A percentile compares a stretch with the other conserved stretches of the same genome.
Evolutionary conservation across 2,888 invertebrate genomes (phyloP).

Genomic region (Sphaerophoria taeniata): DNA sequence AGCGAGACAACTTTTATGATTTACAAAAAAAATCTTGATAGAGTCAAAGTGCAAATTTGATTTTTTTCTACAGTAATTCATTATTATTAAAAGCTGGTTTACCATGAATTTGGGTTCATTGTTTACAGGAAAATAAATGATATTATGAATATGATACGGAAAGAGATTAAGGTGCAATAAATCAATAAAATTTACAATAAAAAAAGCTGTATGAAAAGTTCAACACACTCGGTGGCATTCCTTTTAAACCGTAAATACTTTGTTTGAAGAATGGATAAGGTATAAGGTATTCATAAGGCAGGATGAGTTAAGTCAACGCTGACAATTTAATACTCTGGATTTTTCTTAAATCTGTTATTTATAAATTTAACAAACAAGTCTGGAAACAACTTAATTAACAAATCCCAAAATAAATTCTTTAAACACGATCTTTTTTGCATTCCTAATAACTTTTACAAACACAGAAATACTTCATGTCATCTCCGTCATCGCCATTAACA

Average conservation of each 20-base stretch:
- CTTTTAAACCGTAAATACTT: no score
- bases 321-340: no score
- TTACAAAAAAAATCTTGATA: no score
- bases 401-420: background rate
- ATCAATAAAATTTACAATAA: no score
- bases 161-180: background rate
- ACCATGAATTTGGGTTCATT: background rate
- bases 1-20: conserved; percentile 1
- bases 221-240: no score
- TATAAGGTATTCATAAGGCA: no score
- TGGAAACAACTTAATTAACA: background rate
- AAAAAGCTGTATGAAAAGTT: no score
- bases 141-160: background rate
- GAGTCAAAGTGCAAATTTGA: no score
- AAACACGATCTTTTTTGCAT: background rate
- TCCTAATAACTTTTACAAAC: conserved; percentile 29
- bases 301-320: no score
- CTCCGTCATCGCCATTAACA: background rate
- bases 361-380: background rate
- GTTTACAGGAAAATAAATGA: background rate
- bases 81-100: background rate
- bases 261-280: no score
- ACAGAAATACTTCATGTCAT: background rate
- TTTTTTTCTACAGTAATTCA: no score
- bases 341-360: background rate